Percentiles rank a stretch among this genome's conserved stretches.
Conservation (phyloP, 2,888 invertebrate genomes). For the Graphium colonna region DNA sequence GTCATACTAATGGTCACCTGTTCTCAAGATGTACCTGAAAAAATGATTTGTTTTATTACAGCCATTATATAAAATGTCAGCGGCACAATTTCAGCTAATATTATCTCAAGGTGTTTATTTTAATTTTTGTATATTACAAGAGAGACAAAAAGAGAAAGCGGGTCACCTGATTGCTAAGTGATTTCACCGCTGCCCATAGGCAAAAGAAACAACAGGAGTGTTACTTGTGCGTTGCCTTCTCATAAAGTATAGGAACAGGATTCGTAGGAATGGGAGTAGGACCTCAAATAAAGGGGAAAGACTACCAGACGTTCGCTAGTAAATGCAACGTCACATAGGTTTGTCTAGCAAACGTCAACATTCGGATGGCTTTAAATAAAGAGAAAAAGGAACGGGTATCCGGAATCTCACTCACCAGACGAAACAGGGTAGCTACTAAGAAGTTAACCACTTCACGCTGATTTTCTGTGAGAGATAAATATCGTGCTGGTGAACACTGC, state of each 20-base stretch:
- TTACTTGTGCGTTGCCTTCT: too few species aligned
- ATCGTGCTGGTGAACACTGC: too few species aligned
- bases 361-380: not conserved
- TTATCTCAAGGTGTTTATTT: slow-evolving; percentile 4
- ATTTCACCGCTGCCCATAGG: too few species aligned
- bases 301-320: too few species aligned
- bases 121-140: too few species aligned
- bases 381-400: not conserved
- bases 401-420: not conserved
- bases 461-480: too few species aligned
- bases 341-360: not conserved
- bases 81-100: too few species aligned
- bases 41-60: slow-evolving; percentile 1
- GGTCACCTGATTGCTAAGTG: too few species aligned
- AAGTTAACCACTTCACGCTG: too few species aligned
- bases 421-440: not conserved
- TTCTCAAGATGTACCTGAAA: not conserved
- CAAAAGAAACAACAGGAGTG: not conserved
- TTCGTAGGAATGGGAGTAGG: too few species aligned
- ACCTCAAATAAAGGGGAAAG: not conserved
- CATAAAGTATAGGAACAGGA: too few species aligned
- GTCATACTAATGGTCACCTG: slow-evolving; percentile 3
- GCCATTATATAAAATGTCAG: slow-evolving; percentile 1
- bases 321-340: not conserved
- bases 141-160: too few species aligned